Conservation (phyloP, 2,888 invertebrate species). For the Flexamia atlantica region DNA sequence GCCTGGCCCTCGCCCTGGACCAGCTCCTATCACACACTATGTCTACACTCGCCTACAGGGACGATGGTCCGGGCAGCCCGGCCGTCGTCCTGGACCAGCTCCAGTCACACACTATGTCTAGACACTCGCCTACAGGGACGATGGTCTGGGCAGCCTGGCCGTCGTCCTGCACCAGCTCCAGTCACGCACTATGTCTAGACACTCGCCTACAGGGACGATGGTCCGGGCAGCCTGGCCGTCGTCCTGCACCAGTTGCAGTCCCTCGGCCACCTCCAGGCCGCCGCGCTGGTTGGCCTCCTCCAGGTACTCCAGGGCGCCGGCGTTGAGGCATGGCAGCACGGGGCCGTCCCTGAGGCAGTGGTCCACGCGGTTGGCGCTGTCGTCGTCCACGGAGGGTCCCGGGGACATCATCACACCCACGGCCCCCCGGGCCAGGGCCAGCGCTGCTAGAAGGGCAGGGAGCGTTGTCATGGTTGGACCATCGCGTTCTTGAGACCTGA, state of each 20-base stretch:
- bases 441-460: neutral
- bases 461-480: neutral
- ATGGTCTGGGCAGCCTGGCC: too few species aligned
- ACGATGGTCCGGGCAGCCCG: too few species aligned
- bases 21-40: too few species aligned
- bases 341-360: slow-evolving; percentile 64
- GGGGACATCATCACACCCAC: slow-evolving; percentile 46
- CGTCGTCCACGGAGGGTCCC: slow-evolving; percentile 33
- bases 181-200: neutral
- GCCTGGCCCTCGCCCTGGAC: too few species aligned
- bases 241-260: slow-evolving; percentile 65
- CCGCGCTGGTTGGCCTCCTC: slow-evolving; percentile 64
- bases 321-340: slow-evolving; percentile 69
- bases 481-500: too few species aligned
- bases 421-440: neutral
- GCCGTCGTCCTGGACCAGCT: too few species aligned
- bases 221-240: slow-evolving; percentile 63
- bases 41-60: too few species aligned
- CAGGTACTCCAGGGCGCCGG: slow-evolving; percentile 64
- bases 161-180: too few species aligned
- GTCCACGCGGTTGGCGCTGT: slow-evolving; percentile 60
- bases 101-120: too few species aligned
- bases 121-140: too few species aligned
- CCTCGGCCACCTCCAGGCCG: slow-evolving; percentile 65
- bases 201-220: slow-evolving; percentile 50